Conservation (phyloP, 92 coral and sea anemone genomes). For the Scolanthus callimorphus region DNA sequence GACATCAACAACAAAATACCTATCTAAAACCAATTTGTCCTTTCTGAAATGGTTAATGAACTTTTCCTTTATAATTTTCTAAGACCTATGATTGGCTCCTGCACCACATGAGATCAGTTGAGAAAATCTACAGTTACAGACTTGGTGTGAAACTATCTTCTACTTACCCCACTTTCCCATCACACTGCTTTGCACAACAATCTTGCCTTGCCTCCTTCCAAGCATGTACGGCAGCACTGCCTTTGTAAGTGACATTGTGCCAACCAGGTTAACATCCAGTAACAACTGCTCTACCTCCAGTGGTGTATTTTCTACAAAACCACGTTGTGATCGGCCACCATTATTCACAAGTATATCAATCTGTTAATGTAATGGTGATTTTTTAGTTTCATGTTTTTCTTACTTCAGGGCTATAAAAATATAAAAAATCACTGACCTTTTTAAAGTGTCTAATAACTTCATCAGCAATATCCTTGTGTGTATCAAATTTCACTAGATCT, state of each 20-base stretch:
- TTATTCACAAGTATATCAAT: constrained; percentile 86
- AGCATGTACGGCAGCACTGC: constrained; percentile 86
- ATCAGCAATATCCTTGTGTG: constrained; percentile 25
- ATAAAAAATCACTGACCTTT: constrained; percentile 15
- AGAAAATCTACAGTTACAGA: too few species aligned
- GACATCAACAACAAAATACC: too few species aligned
- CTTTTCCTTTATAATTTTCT: too few species aligned
- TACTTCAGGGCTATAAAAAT: too few species aligned
- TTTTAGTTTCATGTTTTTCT: background rate
- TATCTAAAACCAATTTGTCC: too few species aligned
- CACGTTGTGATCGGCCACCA: constrained; percentile 75
- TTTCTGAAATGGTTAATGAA: background rate
- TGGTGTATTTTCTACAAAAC: constrained; percentile 53
- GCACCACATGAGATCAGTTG: too few species aligned
- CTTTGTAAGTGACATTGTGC: constrained; percentile 81
- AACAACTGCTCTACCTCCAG: constrained; percentile 70
- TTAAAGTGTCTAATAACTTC: constrained; percentile 38
- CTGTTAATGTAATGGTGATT: too few species aligned
- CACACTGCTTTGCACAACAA: constrained; percentile 77
- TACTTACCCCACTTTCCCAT: constrained; percentile 78
- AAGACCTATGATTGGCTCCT: too few species aligned
- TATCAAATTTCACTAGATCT: constrained; percentile 43
- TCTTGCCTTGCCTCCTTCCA: constrained; percentile 56
- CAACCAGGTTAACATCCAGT: constrained; percentile 67
- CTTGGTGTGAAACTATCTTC: background rate